Conservation (phyloP, 2,797 vertebrate species). For the Clarias fuscus region DNA sequence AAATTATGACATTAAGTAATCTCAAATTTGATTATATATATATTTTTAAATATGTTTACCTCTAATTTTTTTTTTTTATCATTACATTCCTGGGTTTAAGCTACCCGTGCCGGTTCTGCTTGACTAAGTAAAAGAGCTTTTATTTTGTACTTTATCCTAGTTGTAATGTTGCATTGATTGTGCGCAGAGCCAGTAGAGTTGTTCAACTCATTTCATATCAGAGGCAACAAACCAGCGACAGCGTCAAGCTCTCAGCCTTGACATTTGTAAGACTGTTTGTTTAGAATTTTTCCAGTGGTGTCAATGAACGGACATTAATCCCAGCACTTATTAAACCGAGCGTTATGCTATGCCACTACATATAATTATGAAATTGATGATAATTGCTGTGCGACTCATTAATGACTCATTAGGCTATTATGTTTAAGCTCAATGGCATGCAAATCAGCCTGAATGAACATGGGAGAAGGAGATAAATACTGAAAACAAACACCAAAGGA, state of each 20-base stretch:
- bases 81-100: background rate
- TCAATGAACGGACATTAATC: slow-evolving; percentile 56
- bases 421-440: slow-evolving; percentile 72
- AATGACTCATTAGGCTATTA: slow-evolving; percentile 79
- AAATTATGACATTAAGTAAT: background rate
- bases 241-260: slow-evolving; percentile 42
- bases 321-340: slow-evolving; percentile 47
- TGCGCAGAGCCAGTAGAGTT: slow-evolving; percentile 13
- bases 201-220: slow-evolving; percentile 23
- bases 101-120: background rate
- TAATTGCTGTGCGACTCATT: slow-evolving; percentile 79
- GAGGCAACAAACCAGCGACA: slow-evolving; percentile 21
- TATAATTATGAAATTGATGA: slow-evolving; percentile 78
- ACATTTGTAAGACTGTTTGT: slow-evolving; percentile 50
- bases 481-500: slow-evolving; percentile 49
- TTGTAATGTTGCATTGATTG: background rate
- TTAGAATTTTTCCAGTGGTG: slow-evolving; percentile 51
- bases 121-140: background rate
- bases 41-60: background rate
- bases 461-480: slow-evolving; percentile 53
- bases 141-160: background rate
- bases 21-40: background rate
- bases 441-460: slow-evolving; percentile 69
- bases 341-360: slow-evolving; percentile 72
- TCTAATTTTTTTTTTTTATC: background rate